Percentiles rank a stretch among this genome's conserved stretches.
These are phyloP conservation scores for Cisticola juncidis DNA, from an alignment of 2,113 vertebrate species.

Conservation along the genomic window DNA sequence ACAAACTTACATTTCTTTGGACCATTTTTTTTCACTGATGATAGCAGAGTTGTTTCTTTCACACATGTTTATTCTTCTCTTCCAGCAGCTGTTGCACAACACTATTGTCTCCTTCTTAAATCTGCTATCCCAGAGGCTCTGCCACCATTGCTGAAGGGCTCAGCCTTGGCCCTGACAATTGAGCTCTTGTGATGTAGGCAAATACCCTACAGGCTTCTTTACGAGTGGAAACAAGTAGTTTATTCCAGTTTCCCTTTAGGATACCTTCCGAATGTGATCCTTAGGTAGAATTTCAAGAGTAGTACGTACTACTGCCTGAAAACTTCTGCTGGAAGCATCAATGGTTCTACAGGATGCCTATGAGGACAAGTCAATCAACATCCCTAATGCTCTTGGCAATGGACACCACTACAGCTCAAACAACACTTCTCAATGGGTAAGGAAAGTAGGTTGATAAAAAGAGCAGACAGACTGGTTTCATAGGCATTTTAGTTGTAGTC, in stretches of 20 bases:
- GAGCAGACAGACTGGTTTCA: background rate
- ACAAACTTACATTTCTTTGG: background rate
- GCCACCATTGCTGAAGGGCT: background rate
- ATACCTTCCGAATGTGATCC: background rate
- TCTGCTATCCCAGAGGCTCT: background rate
- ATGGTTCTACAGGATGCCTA: background rate
- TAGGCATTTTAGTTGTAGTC: background rate
- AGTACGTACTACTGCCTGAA: background rate
- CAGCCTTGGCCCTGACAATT: background rate
- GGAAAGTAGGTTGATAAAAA: background rate
- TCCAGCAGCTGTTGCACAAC: background rate
- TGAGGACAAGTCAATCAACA: background rate
- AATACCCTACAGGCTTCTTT: background rate
- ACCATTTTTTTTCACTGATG: background rate
- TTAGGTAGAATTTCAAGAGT: background rate
- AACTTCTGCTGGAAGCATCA: background rate
- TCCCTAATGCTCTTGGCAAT: background rate
- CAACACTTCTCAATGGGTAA: background rate
- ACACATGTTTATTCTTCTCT: background rate
- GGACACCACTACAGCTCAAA: background rate
- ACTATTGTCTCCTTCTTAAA: background rate
- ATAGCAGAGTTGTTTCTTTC: background rate
- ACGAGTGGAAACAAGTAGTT: background rate
- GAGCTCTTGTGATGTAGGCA: background rate
- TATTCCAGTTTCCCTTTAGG: background rate